Base-by-base conservation (phyloP, 2,113 vertebrate species). In the Microtus pennsylvanicus region DNA sequence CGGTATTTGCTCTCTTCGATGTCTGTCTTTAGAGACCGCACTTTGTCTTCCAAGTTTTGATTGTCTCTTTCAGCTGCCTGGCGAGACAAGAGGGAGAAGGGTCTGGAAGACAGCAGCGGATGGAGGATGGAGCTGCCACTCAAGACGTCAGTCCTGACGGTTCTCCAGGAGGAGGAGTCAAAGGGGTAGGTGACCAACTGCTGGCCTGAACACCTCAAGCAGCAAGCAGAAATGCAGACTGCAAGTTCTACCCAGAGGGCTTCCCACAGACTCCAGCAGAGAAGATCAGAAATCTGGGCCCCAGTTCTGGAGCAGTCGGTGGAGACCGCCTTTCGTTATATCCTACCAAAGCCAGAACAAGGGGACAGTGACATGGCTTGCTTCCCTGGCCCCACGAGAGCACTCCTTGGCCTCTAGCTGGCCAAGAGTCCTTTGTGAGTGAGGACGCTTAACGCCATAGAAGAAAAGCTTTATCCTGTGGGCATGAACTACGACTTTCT, bases 11-110 rank as follows among this genome's bases (percentile, higher is more conserved):
- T 99, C 93, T 99, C 99, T 70, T 99, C 98, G 0, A 99, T 98
- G 97, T 99, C 99, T 5, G 98, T 94, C 98, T 99, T 99, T 65
- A 99, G 98, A 0, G 98, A 98, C 42, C 95, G 98, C 93, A 99
- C 98, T 97, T 99, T 99, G 93, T 99, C 99, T 90, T 99, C 99
- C 69, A 99, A 98, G 28, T 99, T 99, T 94, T 98, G 99, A 98
- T 99, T 99, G 98, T 99, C 99, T 76, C 97, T 97, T 97, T 99
- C 99, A 0, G 99, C 99, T 3, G 98, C 98, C 99, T 99, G 98
- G 33, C 50, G 3, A 65, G 58, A 97, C 67, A n/a, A 38, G 72
- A 47, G 50, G 6, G 96, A 89, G 95, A 87, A 58, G 93, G 4
- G 35, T 30, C 70, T 91, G 77, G 83, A 76, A 35, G 55, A 21